These are phyloP conservation scores for Rhinolophus ferrumequinum DNA, from an alignment of 2,113 vertebrate genomes.

Conservation along the genomic window DNA sequence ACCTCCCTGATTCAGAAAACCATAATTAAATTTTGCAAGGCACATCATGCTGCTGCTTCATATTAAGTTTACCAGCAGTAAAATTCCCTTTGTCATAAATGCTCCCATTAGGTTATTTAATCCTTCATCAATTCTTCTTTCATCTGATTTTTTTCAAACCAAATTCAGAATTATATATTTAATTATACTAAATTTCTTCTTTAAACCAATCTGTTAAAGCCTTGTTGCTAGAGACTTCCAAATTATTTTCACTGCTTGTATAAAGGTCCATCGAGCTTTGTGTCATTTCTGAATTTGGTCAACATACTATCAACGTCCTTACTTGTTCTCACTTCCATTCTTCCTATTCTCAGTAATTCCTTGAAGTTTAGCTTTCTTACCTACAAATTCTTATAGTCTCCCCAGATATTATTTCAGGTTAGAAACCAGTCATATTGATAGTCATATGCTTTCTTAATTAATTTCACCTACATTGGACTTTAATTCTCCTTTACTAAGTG, in stretches of 20 bases:
- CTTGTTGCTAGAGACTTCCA: conserved; percentile 22
- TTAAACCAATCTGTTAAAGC: conserved; percentile 4
- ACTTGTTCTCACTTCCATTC: neutral
- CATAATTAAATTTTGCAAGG: neutral
- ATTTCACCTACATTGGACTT: neutral
- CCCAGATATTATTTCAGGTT: neutral
- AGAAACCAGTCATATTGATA: neutral
- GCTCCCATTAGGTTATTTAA: neutral
- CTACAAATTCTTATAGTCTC: neutral
- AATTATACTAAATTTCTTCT: conserved; percentile 19
- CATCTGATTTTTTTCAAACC: neutral
- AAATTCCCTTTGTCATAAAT: conserved; percentile 15
- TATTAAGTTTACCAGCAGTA: conserved; percentile 22
- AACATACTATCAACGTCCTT: neutral
- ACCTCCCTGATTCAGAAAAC: neutral
- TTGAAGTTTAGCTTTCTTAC: conserved; percentile 10
- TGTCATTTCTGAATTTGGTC: neutral
- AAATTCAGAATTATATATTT: conserved; percentile 7
- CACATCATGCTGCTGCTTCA: neutral
- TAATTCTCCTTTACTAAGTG: neutral
- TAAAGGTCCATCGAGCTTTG: conserved; percentile 23
- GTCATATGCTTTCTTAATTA: conserved; percentile 18
- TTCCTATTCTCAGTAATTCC: neutral
- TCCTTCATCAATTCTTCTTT: neutral
- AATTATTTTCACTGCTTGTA: conserved; percentile 18